phyloP scores from a whole-genome alignment of 1,140 invertebrate species.

The Solenopsis invicta region DNA sequence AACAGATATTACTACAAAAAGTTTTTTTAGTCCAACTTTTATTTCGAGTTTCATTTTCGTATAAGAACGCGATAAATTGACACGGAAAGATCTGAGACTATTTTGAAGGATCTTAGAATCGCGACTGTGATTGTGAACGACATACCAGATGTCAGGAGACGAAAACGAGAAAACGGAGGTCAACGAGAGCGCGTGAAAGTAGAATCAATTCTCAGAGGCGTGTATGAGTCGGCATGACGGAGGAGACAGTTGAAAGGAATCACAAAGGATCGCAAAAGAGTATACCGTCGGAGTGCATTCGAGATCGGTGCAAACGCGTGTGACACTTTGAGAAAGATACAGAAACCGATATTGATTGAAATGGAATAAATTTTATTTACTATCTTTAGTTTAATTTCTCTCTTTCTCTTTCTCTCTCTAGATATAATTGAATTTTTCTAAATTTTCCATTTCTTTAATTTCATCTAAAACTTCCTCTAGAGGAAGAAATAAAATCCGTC shows the following conservation, averaged over 20 bases:
- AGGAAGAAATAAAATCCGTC: not conserved
- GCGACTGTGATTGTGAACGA: not conserved
- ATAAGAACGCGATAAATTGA: not conserved
- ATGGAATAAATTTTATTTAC: not conserved
- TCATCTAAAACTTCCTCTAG: not conserved
- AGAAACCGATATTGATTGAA: not conserved
- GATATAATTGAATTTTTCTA: no score
- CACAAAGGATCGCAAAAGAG: constrained; percentile 41
- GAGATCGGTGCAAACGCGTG: not conserved
- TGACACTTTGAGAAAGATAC: not conserved
- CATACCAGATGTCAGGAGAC: not conserved
- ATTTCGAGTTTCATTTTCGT: not conserved
- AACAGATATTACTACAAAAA: not conserved
- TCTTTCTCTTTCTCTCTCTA: not conserved
- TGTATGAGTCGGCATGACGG: constrained; percentile 67
- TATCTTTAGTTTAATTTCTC: not conserved
- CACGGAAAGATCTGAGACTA: not conserved
- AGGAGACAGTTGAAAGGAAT: constrained; percentile 31
- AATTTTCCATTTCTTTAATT: no score
- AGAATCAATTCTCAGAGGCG: constrained; percentile 67
- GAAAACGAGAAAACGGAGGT: constrained; percentile 58
- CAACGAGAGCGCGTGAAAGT: constrained; percentile 50
- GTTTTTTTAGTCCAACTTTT: not conserved
- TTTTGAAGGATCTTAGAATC: not conserved
- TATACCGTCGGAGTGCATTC: not conserved